A percentile compares a stretch with the other conserved stretches of the same genome.
Conservation (phyloP, 2,113 vertebrate genomes). For the Oreochromis aureus region DNA sequence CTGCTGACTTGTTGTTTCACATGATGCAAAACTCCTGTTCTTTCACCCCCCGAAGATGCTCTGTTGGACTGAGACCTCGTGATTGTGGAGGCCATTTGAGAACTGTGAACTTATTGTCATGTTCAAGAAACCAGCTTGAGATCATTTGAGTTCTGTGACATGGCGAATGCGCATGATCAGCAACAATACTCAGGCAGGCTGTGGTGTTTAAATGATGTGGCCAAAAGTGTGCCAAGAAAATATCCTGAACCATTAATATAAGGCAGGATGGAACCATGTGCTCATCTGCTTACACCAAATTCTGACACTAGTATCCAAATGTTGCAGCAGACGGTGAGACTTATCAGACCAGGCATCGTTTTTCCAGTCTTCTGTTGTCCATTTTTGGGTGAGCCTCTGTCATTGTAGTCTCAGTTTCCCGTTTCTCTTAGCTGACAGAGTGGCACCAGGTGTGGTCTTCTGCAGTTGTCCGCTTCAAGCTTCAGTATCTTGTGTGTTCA, state of each 20-base stretch:
- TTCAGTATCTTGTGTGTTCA: not conserved
- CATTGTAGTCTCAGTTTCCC: not conserved
- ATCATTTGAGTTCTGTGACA: not conserved
- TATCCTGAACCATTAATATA: not conserved
- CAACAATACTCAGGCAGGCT: not conserved
- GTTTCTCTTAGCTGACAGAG: not conserved
- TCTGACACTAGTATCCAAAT: not conserved
- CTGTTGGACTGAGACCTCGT: not conserved
- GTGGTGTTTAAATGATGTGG: not conserved
- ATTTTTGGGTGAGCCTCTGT: not conserved
- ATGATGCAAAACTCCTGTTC: not conserved
- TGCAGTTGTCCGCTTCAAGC: not conserved
- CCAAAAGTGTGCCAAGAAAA: not conserved
- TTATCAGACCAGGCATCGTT: not conserved
- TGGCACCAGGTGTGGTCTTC: not conserved
- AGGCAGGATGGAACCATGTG: not conserved
- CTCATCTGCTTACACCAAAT: not conserved
- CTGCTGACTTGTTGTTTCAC: not conserved
- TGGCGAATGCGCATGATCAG: not conserved
- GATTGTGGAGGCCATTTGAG: not conserved
- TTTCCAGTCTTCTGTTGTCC: not conserved
- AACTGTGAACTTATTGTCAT: not conserved
- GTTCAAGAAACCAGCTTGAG: not conserved
- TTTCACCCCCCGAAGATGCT: not conserved
- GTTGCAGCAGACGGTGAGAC: not conserved